Percentiles rank a stretch among this genome's conserved stretches.
Conservation (phyloP, 2,113 vertebrate species). For the Myocastor coypus region DNA sequence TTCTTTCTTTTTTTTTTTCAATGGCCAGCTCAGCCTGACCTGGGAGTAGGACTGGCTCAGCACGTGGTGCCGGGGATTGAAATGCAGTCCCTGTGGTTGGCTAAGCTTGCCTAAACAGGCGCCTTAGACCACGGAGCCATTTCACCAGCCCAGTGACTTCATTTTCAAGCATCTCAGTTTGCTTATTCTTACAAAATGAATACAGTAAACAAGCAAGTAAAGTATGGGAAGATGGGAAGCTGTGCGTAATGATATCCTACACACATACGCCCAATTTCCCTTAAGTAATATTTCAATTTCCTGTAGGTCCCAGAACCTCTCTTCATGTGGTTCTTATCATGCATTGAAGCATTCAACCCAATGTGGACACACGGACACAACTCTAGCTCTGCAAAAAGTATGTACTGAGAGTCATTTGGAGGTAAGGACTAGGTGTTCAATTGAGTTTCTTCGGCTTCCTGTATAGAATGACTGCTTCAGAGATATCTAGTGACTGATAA, state of each 20-base stretch:
- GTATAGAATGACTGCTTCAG: neutral
- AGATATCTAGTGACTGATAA: neutral
- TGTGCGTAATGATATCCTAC: neutral
- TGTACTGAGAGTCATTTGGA: neutral
- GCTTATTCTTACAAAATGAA: neutral
- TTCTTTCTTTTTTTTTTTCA: too few relatives aligned
- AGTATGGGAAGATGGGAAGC: neutral
- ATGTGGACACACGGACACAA: neutral
- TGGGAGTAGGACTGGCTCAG: too few relatives aligned
- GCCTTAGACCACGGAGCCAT: too few relatives aligned
- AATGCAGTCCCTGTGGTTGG: too few relatives aligned
- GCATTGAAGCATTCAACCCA: neutral
- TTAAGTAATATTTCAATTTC: neutral
- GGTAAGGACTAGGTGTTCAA: neutral
- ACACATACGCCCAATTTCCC: neutral
- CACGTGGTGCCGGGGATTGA: too few relatives aligned
- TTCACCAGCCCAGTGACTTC: too few relatives aligned
- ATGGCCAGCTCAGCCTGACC: too few relatives aligned
- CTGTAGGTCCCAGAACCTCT: neutral
- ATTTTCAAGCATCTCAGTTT: neutral
- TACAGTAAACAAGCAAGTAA: neutral
- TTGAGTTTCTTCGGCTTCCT: conserved; percentile 28
- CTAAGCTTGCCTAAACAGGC: too few relatives aligned
- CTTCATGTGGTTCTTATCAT: neutral
- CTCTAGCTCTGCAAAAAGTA: neutral